These are phyloP conservation scores for Butorides virescens DNA, from an alignment of 2,113 vertebrate species.

Conservation along the genomic window DNA sequence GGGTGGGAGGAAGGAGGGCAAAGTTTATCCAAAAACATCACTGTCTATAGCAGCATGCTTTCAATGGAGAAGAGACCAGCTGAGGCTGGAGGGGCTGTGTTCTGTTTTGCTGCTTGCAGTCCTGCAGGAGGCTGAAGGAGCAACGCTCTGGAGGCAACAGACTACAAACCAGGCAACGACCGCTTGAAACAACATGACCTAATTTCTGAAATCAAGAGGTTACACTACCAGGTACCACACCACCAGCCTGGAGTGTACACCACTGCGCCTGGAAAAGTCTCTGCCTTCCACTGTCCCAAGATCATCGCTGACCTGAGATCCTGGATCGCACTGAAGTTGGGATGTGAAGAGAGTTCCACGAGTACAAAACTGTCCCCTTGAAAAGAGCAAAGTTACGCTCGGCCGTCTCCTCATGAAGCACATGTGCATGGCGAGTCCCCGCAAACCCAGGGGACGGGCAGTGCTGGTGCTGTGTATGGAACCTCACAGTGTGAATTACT, in stretches of 20 bases:
- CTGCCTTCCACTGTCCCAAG: not conserved
- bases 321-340: not conserved
- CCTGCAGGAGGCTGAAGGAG: not conserved
- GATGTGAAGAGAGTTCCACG: not conserved
- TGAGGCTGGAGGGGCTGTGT: not conserved
- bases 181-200: not conserved
- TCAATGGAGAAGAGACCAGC: not conserved
- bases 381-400: not conserved
- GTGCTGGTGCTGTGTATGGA: not conserved
- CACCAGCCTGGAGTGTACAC: not conserved
- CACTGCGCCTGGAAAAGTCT: not conserved
- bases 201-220: not conserved
- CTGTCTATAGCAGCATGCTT: not conserved
- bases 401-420: not conserved
- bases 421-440: not conserved
- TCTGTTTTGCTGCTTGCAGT: not conserved
- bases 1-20: not conserved
- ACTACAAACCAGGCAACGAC: not conserved
- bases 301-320: not conserved
- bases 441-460: not conserved
- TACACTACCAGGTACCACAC: not conserved
- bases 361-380: not conserved
- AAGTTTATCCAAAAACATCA: not conserved
- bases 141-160: not conserved
- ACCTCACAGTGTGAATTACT: conserved; percentile 1